Percentiles rank a stretch among this genome's conserved stretches.
phyloP scores from a whole-genome alignment of 1,140 invertebrate genomes.

The Melanaphis sacchari region DNA sequence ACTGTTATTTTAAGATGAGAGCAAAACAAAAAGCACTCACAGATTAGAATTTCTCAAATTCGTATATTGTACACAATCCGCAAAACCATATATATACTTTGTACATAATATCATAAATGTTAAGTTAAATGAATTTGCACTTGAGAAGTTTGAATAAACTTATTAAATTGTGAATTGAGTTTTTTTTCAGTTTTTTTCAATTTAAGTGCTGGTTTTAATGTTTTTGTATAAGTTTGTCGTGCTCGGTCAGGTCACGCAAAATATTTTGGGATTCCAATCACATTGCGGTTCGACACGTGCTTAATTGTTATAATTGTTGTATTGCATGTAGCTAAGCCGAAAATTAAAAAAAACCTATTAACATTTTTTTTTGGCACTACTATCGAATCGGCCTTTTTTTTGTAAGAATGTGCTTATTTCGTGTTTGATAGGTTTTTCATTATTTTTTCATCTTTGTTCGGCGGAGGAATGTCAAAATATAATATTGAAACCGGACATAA shows the following conservation, averaged over 20 bases:
- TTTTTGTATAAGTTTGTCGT: no score
- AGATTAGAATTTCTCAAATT: no score
- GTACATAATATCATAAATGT: not conserved
- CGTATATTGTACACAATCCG: not conserved
- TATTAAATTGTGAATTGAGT: not conserved
- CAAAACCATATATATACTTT: not conserved
- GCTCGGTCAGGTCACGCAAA: no score
- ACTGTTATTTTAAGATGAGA: no score
- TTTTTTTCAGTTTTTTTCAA: not conserved
- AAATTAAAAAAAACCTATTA: not conserved
- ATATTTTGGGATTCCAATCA: not conserved
- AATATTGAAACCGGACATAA: not conserved
- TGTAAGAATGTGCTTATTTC: not conserved
- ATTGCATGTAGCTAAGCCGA: not conserved
- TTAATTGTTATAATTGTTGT: not conserved
- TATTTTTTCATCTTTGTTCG: not conserved
- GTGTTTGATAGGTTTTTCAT: not conserved
- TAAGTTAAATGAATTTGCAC: not conserved
- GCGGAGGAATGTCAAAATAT: not conserved
- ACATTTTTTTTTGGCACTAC: not conserved
- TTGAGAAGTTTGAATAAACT: not conserved
- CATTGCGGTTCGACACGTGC: not conserved
- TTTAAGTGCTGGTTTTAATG: not conserved
- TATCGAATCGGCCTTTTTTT: not conserved
- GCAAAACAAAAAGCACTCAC: no score